A percentile compares a stretch with the other conserved stretches of the same genome.
These are phyloP conservation scores for Sarcophaga subvicina DNA, from an alignment of 2,888 invertebrate species.

Conservation along the genomic window DNA sequence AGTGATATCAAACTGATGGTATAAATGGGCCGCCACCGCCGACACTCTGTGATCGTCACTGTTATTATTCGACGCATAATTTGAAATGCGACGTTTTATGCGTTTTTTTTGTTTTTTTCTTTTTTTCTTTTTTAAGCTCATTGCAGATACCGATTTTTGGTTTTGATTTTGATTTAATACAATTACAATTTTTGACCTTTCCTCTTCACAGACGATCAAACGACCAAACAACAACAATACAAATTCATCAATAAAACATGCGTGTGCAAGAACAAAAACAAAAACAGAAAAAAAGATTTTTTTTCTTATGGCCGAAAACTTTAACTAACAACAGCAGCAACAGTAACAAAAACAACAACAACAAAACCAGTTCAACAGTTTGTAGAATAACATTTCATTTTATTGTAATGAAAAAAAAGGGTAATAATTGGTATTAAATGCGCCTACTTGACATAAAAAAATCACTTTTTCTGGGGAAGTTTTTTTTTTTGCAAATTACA, in stretches of 20 bases:
- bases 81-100: slow-evolving; percentile 65
- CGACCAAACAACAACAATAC: slow-evolving; percentile 72
- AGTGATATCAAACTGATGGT: slow-evolving; percentile 48
- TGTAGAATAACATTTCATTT: background rate
- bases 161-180: slow-evolving; percentile 61
- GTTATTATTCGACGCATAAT: slow-evolving; percentile 65
- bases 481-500: no score
- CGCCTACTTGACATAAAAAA: no score
- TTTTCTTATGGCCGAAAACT: slow-evolving; percentile 14
- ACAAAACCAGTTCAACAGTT: slow-evolving; percentile 14
- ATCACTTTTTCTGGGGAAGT: no score
- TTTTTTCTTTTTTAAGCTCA: background rate
- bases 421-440: no score
- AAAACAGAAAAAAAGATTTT: background rate
- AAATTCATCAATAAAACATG: slow-evolving; percentile 81
- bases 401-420: background rate
- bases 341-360: background rate
- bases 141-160: background rate
- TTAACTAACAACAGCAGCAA: slow-evolving; percentile 17
- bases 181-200: slow-evolving; percentile 64
- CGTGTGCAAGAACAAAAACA: slow-evolving; percentile 68
- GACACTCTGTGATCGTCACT: slow-evolving; percentile 68
- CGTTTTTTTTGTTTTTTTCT: background rate
- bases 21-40: slow-evolving; percentile 64
- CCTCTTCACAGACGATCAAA: background rate